Percentiles rank a stretch among this genome's conserved stretches.
These are phyloP conservation scores for Drosophila biarmipes DNA, from an alignment of 1,140 invertebrate genomes.

Conservation along the genomic window DNA sequence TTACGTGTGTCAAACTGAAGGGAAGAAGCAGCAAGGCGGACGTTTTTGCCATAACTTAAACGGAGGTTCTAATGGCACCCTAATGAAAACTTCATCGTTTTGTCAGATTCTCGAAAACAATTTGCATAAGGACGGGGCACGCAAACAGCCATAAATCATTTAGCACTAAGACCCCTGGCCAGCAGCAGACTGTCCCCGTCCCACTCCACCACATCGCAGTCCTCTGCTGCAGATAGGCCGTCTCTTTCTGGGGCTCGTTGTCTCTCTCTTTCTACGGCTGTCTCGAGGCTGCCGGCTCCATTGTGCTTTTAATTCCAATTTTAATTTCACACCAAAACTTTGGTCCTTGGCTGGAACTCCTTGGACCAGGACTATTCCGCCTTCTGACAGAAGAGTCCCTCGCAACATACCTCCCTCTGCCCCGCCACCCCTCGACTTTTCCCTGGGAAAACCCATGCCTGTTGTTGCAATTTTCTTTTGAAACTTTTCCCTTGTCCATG, in stretches of 20 bases:
- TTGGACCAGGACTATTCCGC: not conserved
- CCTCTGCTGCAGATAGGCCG: not conserved
- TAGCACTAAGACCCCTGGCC: slow-evolving; percentile 44
- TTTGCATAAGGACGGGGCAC: slow-evolving; percentile 41
- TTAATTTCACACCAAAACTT: slow-evolving; percentile 78
- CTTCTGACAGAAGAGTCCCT: not conserved
- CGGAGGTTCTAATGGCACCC: slow-evolving; percentile 33
- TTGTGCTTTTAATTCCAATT: slow-evolving; percentile 75
- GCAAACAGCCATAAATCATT: slow-evolving; percentile 57
- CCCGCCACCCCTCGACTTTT: not conserved
- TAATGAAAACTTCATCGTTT: slow-evolving; percentile 55
- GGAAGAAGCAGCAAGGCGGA: not conserved
- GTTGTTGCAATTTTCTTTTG: slow-evolving; percentile 55
- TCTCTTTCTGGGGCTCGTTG: not conserved
- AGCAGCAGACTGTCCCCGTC: not conserved
- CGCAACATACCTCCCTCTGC: too few species aligned
- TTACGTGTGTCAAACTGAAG: slow-evolving; percentile 4
- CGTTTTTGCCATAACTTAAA: slow-evolving; percentile 31
- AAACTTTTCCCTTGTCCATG: slow-evolving; percentile 64
- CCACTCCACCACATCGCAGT: not conserved
- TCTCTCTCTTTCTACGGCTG: slow-evolving; percentile 10
- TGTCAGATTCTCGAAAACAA: slow-evolving; percentile 53
- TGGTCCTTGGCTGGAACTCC: slow-evolving; percentile 21
- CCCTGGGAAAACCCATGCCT: not conserved
- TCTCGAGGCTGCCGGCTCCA: slow-evolving; percentile 10